Evolutionary conservation across 53 echinoderm and acorn worm species (phyloP).

Genomic region (Paracentrotus lividus): DNA sequence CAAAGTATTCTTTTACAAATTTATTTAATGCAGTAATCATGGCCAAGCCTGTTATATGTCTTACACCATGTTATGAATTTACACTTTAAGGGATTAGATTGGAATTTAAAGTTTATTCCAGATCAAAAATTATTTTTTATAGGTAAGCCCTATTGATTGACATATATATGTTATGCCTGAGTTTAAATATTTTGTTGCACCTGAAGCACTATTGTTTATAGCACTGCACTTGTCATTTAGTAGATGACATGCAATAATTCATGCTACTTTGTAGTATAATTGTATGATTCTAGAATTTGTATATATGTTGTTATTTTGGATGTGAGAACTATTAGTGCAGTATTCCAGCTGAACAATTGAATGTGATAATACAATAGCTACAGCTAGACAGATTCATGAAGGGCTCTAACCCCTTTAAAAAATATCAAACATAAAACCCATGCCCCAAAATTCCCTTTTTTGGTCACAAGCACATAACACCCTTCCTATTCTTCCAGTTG

Average conservation of each 20-base stretch:
- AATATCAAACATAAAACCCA: no score
- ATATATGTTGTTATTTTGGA: background rate
- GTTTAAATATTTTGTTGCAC: slow-evolving; percentile 3
- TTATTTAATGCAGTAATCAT: no score
- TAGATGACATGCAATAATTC: background rate
- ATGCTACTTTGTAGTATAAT: background rate
- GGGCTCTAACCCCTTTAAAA: no score
- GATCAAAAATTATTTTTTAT: no score
- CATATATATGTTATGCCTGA: background rate
- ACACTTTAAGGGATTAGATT: no score
- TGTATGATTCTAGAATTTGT: background rate
- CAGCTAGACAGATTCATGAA: no score
- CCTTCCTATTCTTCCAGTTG: background rate
- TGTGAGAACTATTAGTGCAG: background rate
- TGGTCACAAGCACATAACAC: background rate
- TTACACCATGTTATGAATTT: no score
- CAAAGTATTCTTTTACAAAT: no score
- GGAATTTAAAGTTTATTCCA: no score
- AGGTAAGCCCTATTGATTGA: no score
- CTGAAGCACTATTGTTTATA: background rate
- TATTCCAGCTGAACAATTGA: background rate
- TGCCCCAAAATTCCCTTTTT: background rate
- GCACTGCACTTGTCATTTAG: background rate
- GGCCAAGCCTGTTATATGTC: no score
- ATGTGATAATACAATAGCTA: no score